Percentiles rank a stretch among this genome's conserved stretches.
Conservation (phyloP, 2,797 vertebrate species). For the Mormyrops attenuatus region DNA sequence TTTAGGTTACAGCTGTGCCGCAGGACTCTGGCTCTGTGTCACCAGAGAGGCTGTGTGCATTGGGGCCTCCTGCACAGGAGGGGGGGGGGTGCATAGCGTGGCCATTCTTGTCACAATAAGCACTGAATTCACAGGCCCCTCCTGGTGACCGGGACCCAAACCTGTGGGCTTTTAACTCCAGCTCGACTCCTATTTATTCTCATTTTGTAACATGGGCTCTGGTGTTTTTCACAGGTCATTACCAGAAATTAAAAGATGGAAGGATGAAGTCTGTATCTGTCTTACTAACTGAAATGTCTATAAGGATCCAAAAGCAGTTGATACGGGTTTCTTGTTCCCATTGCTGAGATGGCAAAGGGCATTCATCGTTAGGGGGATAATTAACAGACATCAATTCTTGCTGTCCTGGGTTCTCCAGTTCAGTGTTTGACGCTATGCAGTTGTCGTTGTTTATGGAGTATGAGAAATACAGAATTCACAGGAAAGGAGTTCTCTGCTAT, state of each 20-base stretch:
- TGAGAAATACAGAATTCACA: neutral
- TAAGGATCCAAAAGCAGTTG: neutral
- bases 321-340: neutral
- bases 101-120: neutral
- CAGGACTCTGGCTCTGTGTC: neutral
- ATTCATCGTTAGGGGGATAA: neutral
- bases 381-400: neutral
- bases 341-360: neutral
- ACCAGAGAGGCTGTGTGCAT: neutral
- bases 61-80: neutral
- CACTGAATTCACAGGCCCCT: neutral
- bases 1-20: neutral
- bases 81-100: neutral
- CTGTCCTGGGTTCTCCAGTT: neutral
- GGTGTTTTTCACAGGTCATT: neutral
- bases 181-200: neutral
- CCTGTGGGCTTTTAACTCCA: neutral
- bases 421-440: neutral
- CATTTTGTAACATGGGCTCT: neutral
- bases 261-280: neutral
- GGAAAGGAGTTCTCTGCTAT: neutral
- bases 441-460: neutral
- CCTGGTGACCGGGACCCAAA: neutral
- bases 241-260: neutral
- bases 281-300: neutral